These are phyloP conservation scores for Semicossyphus pulcher DNA, from an alignment of 2,113 vertebrate genomes.

Conservation along the genomic window DNA sequence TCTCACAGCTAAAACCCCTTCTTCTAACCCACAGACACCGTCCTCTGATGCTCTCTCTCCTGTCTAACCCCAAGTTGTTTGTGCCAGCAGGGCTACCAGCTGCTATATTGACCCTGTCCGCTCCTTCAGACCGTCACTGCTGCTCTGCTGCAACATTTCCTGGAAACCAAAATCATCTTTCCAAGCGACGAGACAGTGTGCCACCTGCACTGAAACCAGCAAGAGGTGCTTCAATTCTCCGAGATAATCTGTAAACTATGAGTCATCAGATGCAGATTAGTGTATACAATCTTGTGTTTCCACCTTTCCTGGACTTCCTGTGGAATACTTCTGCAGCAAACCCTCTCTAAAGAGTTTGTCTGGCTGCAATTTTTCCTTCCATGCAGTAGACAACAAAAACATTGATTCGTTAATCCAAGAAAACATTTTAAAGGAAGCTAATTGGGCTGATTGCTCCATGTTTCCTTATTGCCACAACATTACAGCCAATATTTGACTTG, in stretches of 20 bases:
- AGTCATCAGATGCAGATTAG: too few species aligned
- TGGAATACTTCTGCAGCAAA: too few species aligned
- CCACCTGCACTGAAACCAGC: constrained; percentile 1
- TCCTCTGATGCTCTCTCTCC: background rate
- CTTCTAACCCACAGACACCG: background rate
- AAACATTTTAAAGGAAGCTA: background rate
- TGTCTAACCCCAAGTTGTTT: constrained; percentile 17
- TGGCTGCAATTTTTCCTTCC: too few species aligned
- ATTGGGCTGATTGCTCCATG: background rate
- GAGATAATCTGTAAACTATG: too few species aligned
- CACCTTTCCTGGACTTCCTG: background rate
- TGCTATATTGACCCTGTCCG: constrained; percentile 18
- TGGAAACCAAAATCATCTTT: constrained; percentile 25
- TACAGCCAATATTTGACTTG: too few species aligned
- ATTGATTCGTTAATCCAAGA: too few species aligned
- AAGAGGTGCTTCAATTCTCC: too few species aligned
- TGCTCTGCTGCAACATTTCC: constrained; percentile 8
- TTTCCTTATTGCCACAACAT: too few species aligned
- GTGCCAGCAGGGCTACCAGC: constrained; percentile 38
- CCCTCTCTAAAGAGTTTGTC: too few species aligned
- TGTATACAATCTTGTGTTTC: background rate
- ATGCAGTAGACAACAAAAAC: too few species aligned
- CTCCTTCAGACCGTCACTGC: constrained; percentile 19
- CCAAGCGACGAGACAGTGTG: background rate
- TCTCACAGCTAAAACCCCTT: constrained; percentile 11